A percentile compares a stretch with the other conserved stretches of the same genome.
phyloP scores from a whole-genome alignment of 2,113 vertebrate genomes.

The Saguinus imperator region DNA sequence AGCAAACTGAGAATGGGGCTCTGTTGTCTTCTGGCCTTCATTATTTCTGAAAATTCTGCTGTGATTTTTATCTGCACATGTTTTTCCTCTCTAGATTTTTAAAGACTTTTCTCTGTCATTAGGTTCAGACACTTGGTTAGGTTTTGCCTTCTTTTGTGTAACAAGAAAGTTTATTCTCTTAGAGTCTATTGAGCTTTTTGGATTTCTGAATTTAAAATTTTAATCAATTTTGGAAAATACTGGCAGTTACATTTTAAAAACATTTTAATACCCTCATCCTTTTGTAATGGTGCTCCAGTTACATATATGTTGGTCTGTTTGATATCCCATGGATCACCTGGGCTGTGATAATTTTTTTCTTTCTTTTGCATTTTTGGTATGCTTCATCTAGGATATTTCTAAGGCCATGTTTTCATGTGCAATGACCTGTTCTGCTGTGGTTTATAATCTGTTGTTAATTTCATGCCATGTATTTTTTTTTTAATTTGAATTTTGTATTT shows the following conservation, averaged over 20 bases:
- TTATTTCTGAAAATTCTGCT: not conserved
- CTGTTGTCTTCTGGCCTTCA: not conserved
- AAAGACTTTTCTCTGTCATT: not conserved
- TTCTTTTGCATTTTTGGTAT: not conserved
- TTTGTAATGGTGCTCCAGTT: not conserved
- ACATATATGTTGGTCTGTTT: not conserved
- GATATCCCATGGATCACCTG: not conserved
- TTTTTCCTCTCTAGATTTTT: not conserved
- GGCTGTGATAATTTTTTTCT: not conserved
- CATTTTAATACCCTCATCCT: not conserved
- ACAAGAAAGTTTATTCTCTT: not conserved
- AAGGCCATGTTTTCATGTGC: not conserved
- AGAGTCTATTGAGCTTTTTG: not conserved
- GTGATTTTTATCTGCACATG: not conserved
- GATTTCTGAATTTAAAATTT: not conserved
- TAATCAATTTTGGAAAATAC: not conserved
- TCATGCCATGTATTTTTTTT: not conserved
- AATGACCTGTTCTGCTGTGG: not conserved
- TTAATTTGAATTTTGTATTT: not conserved
- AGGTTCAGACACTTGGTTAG: not conserved
- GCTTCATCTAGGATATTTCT: not conserved
- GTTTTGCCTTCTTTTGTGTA: not conserved
- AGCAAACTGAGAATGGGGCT: not conserved
- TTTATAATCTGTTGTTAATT: not conserved
- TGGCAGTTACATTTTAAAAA: not conserved